These are phyloP conservation scores for Pipistrellus pipistrellus DNA, from an alignment of 2,797 vertebrate genomes.

Conservation along the genomic window DNA sequence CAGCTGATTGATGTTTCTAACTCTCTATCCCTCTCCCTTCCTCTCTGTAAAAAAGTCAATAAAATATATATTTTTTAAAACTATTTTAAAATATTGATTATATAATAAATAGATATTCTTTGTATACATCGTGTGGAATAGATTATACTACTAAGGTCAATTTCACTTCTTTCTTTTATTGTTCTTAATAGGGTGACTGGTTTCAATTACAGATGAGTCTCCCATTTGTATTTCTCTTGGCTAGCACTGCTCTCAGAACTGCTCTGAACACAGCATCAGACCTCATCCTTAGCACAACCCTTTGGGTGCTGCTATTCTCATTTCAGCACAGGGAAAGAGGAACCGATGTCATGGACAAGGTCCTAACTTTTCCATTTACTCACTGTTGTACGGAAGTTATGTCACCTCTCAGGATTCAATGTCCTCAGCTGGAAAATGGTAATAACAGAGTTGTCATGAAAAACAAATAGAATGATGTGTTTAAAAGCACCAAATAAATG, in stretches of 20 bases:
- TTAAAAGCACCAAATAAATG: background rate
- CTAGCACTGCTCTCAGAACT: background rate
- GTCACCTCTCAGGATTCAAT: constrained; percentile 5
- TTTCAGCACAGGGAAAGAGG: background rate
- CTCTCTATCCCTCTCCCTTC: no score
- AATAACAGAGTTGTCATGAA: background rate
- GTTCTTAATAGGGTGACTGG: background rate
- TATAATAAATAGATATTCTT: background rate
- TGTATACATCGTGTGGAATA: background rate
- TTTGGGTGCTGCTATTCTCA: background rate
- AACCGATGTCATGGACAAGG: background rate
- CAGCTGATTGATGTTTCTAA: no score
- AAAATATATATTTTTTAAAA: no score
- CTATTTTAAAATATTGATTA: background rate
- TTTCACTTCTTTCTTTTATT: background rate
- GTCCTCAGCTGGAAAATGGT: constrained; percentile 5
- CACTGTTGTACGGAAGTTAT: background rate
- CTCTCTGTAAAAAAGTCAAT: no score
- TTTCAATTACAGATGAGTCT: background rate
- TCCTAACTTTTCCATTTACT: background rate
- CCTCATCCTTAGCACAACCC: background rate
- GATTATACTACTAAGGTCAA: background rate
- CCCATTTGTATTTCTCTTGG: background rate
- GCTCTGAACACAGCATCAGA: background rate
- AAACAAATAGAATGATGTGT: background rate